Base-by-base conservation (phyloP, 2,888 invertebrate species). In the Trissolcus brochymenae region DNA sequence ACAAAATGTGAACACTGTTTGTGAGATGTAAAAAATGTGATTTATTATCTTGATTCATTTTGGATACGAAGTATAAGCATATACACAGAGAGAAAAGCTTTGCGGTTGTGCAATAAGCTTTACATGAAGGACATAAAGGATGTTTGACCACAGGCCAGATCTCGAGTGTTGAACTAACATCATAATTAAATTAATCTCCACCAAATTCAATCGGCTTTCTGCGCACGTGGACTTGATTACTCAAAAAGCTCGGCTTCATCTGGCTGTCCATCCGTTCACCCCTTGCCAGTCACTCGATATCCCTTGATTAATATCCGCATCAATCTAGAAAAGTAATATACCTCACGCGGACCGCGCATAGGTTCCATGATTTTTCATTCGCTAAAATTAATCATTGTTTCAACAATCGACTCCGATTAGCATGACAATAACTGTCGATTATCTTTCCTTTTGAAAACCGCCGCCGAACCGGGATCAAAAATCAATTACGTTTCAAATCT, bases 111-210 rank as follows among this genome's bases (percentile, higher is more conserved):
- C 77, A 79, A 75, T 79, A 66, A 77, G 77, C 77, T 77, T 73
- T 70, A 78, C 70, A 76, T 70, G 65, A 64, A 72, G 74, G 80
- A 79, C 82, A 80, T 85, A 80, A 82, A 87, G 87, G 85, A 85
- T 87, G 87, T 87, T 88, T 88, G 87, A 85, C 85, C 82, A 84
- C 72, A 66, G 87, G 83, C 81, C 84, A 84, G 81, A 85, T 86
- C 86, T 89, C 88, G 86, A 89, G 89, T 88, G 88, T 88, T 89
- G 85, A 85, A 84, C 87, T 86, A 89, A 89, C 88, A 89, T 87
- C 84, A 87, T 89, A 88, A 89, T 87, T 87, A 87, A 89, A 89
- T 89, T 89, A 89, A 88, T 88, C 88, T 88, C 82, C 78, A 70
- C 77, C 76, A 80, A 78, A 76, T 80, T 77, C 76, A 62, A 76